A percentile compares a stretch with the other conserved stretches of the same genome.
These are phyloP conservation scores for Drosophila auraria DNA, from an alignment of 1,140 invertebrate genomes.

Conservation along the genomic window DNA sequence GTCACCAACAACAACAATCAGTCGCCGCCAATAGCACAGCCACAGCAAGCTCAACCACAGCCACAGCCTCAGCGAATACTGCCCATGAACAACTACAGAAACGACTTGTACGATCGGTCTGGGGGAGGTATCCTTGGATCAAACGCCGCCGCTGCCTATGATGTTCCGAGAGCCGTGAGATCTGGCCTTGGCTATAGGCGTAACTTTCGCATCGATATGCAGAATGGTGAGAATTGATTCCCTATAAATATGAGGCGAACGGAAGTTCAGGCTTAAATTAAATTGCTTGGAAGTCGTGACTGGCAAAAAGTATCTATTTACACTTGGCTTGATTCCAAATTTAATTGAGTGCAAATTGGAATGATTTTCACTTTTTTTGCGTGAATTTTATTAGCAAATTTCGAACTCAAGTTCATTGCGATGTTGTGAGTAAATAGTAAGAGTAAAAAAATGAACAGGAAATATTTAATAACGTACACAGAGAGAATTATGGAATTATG, in stretches of 20 bases:
- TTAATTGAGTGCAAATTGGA: neutral
- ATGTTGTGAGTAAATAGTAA: neutral
- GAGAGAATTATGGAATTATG: too few species aligned
- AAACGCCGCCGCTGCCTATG: conserved; percentile 65
- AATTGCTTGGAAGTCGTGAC: neutral
- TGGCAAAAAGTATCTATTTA: neutral
- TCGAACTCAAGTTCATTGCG: neutral
- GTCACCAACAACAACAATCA: conserved; percentile 43
- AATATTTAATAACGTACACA: neutral
- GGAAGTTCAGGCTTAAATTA: conserved; percentile 1
- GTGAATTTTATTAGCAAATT: conserved; percentile 1
- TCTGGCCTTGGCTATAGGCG: conserved; percentile 79
- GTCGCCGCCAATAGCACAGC: conserved; percentile 38
- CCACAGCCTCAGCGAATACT: conserved; percentile 55
- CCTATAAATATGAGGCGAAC: neutral
- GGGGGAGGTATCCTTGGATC: conserved; percentile 36
- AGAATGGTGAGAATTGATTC: conserved; percentile 56
- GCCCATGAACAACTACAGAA: conserved; percentile 77
- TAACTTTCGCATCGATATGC: conserved; percentile 84
- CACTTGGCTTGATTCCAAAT: neutral
- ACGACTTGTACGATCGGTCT: conserved; percentile 84
- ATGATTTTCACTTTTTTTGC: conserved; percentile 5
- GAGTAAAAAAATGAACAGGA: neutral
- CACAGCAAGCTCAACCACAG: conserved; percentile 40
- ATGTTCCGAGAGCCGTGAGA: conserved; percentile 82